Evolutionary conservation across 35 echinoderm and acorn worm species (phyloP).

Genomic region (Patiria miniata): DNA sequence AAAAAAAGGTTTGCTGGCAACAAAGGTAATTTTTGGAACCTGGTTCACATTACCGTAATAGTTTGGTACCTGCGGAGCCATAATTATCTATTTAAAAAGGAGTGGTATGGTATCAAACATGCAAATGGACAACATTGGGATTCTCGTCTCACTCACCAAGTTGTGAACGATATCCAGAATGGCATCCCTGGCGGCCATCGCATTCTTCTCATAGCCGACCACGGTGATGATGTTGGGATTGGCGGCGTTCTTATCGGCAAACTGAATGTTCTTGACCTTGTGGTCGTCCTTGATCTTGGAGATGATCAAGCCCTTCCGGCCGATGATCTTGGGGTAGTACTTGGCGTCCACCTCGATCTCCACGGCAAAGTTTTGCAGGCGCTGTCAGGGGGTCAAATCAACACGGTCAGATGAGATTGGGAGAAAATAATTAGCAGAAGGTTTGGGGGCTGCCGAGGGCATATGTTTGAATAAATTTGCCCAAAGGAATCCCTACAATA

Average conservation of each 20-base stretch:
- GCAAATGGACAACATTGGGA: neutral
- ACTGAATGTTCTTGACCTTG: slow-evolving; percentile 91
- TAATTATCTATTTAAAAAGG: too few relatives aligned
- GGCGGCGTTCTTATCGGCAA: slow-evolving; percentile 66
- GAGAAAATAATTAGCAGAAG: too few relatives aligned
- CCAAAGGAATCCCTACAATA: too few relatives aligned
- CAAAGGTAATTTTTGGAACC: too few relatives aligned
- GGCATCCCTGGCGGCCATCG: slow-evolving; percentile 73
- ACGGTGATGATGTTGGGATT: slow-evolving; percentile 68
- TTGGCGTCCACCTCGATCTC: slow-evolving; percentile 70
- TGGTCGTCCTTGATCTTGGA: slow-evolving; percentile 79
- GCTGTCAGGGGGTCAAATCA: slow-evolving; percentile 35
- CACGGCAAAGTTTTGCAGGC: slow-evolving; percentile 58
- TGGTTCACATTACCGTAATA: too few relatives aligned
- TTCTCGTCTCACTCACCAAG: slow-evolving; percentile 60
- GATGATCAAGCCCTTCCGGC: slow-evolving; percentile 81
- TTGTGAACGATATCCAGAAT: slow-evolving; percentile 84
- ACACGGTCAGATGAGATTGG: too few relatives aligned
- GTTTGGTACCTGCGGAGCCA: too few relatives aligned
- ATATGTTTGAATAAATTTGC: too few relatives aligned
- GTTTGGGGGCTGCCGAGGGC: too few relatives aligned
- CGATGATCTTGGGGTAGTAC: slow-evolving; percentile 99
- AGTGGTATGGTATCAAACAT: neutral
- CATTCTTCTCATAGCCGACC: slow-evolving; percentile 82
- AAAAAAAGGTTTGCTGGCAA: too few relatives aligned